A percentile compares a stretch with the other conserved stretches of the same genome.
Conservation (phyloP, 2,797 vertebrate species). For the Paguma larvata region DNA sequence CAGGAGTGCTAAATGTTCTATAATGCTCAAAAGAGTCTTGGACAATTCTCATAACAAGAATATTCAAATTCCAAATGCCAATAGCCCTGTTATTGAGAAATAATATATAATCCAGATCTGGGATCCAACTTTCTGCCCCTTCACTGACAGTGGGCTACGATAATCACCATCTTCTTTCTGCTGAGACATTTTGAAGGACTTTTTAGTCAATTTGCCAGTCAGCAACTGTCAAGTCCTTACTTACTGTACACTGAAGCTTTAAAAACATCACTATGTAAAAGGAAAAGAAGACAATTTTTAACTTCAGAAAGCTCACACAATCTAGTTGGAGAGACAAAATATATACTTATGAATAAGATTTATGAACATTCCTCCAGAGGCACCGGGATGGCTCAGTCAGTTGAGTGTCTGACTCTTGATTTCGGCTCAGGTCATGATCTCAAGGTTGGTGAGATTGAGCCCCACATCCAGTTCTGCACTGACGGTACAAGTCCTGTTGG, state of each 20-base stretch:
- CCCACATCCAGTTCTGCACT: no score
- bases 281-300: neutral
- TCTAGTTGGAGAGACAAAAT: slow-evolving; percentile 49
- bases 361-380: neutral
- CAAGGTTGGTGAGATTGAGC: no score
- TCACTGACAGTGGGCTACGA: neutral
- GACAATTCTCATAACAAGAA: slow-evolving; percentile 10
- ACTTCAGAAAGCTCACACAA: neutral
- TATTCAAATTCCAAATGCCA: slow-evolving; percentile 23
- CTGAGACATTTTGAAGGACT: neutral
- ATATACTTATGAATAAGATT: neutral
- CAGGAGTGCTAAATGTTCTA: slow-evolving; percentile 12
- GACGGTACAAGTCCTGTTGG: no score
- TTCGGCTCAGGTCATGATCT: no score
- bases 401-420: no score
- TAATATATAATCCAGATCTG: neutral
- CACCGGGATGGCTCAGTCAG: no score
- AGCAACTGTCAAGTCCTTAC: neutral
- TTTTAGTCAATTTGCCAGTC: slow-evolving; percentile 23
- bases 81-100: slow-evolving; percentile 9
- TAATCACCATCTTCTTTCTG: neutral
- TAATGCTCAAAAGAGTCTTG: neutral
- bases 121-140: neutral
- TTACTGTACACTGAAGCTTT: neutral
- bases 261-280: neutral